Evolutionary conservation across 2,888 invertebrate genomes (phyloP), one percentile per base, ranked within the genome.

Genomic region (Pyrrhia umbra): DNA sequence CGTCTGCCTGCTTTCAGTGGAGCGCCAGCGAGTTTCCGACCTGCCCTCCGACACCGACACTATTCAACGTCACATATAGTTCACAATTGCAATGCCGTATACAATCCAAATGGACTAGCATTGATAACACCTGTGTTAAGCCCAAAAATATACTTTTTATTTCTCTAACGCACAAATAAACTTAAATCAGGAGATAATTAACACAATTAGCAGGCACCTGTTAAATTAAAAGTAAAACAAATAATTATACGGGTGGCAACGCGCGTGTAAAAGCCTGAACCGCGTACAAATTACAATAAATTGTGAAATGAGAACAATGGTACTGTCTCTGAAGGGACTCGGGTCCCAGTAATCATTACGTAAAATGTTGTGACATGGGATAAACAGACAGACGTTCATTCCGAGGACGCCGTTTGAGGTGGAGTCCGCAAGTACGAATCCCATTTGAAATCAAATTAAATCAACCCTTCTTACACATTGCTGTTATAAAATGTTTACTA

Each of bases 1-100:
- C 90, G 91, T 84, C 89, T 88, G 92, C 82, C 86, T 89, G 92
- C 92, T 90, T 92, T 91, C 92, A 90, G 90, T 83, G 74, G 79
- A 86, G 83, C 88, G 88, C 86, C 86, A 83, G 82, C 81, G 79
- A 85, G 88, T 85, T 92, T 92, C 92, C 92, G 92, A 92, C 90
- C 89, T 91, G 89, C 86, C 88, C 90, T 88, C 87, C 85, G 88
- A 89, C 91, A 88, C 86, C 75, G 83, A 75, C 86, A 84, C 83
- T 85, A 83, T 88, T 84, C 83, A 81, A 83, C 82, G 77, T 84
- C 78, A 81, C 81, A 85, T 80, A 80, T 64, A 74, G 54, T 77
- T 75, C 70, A 81, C 82, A 79, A 80, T 84, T 80, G 79, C 82
- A 77, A 77, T 79, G 52, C 71, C 40, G 56, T 54, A 57, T 42